These are phyloP conservation scores for Nyctereutes procyonoides DNA, from an alignment of 2,113 vertebrate species.

Conservation along the genomic window DNA sequence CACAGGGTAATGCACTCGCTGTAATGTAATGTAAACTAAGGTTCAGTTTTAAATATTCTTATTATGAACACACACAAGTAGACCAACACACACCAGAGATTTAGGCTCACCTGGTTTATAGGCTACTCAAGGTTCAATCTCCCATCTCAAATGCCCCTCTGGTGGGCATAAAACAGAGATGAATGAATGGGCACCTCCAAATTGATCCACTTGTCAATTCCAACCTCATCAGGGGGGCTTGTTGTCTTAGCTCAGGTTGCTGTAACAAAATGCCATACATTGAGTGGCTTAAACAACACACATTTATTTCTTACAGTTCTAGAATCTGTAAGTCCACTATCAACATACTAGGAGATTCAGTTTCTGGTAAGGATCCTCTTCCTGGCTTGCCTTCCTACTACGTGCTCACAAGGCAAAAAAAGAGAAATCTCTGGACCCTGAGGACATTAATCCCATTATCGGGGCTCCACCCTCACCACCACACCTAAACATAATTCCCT, in stretches of 20 bases:
- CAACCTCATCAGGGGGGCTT: not conserved
- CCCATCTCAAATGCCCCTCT: not conserved
- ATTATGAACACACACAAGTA: not conserved
- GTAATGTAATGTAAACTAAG: not conserved
- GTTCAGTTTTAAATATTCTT: not conserved
- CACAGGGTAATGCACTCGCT: not conserved
- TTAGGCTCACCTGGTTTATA: not conserved
- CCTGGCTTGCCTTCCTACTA: not conserved
- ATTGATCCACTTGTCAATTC: not conserved
- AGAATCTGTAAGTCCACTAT: not conserved
- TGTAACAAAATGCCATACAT: not conserved
- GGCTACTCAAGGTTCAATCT: not conserved
- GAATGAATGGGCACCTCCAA: not conserved
- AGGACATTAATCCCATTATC: not conserved
- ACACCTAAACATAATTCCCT: not conserved
- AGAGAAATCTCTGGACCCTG: not conserved
- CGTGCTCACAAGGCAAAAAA: not conserved
- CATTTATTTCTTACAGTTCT: not conserved
- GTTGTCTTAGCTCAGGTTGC: not conserved
- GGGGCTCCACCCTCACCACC: accelerated
- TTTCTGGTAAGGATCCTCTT: not conserved
- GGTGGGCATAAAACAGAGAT: not conserved
- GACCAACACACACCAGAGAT: not conserved
- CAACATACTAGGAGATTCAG: not conserved
- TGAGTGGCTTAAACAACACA: not conserved